Base-by-base conservation (phyloP, 2,797 vertebrate genomes). In the Antrozous pallidus region DNA sequence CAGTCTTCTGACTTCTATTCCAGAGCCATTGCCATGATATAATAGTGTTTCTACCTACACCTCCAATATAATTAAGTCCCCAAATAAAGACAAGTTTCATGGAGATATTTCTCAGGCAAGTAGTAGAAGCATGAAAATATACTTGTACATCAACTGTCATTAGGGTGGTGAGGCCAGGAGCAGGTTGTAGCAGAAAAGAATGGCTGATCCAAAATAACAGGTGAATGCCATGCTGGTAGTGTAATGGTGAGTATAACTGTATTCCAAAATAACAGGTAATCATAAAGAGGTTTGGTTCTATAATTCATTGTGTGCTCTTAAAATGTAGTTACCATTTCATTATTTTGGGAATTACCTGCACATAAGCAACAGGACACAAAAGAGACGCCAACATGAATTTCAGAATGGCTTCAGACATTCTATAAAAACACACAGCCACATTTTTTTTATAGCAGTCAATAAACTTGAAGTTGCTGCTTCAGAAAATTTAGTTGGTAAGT, bases 231-330 rank as follows among this genome's bases (percentile, higher is more conserved):
- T 13, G 24, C 8, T 47, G 26, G 40, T 14, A 17, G 54, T n/a
- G 40, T 97, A 98, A 98, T 98, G 98, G 97, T 98, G 95, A 98
- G 96, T 96, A 97, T 97, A 98, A 97, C 98, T 98, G 98, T 98
- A 97, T 98, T 98, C 97, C 97, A 98, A 98, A 70, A 45, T 81
- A 65, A 47, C 24, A 38, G 16, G 26, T 70, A 31, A 67, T 47
- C 45, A 56, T 61, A 61, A 49, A 16, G 16, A 78, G 20, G 74
- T 40, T 36, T 83, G 14, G 3, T 17, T 93, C 22, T 81, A 4
- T 24, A 38, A 16, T 65, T 10, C 14, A 42, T 31, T 9, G 2
- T 65, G 5, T 77, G 26, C 12, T 89, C 54, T 85, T 80, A 18
- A 70, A 73, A 79, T 71, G 38, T 65, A 67, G 45, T 12, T 54